These are phyloP conservation scores for Leptinotarsa juncta DNA, from an alignment of 2,888 invertebrate genomes.

Conservation along the genomic window DNA sequence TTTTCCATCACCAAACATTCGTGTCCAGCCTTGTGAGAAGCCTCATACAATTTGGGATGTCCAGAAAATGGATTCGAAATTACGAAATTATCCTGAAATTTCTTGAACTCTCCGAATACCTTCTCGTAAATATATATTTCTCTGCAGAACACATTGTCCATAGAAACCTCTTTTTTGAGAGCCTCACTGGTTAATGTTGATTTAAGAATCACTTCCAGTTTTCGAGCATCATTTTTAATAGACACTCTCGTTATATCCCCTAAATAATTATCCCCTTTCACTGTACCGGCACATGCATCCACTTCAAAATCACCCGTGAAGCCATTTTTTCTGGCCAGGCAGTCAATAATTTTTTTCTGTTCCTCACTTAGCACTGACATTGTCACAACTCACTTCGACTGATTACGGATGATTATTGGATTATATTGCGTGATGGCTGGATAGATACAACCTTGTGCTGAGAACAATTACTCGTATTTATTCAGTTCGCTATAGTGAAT, in stretches of 20 bases:
- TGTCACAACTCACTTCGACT: neutral
- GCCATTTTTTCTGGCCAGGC: slow-evolving; percentile 27
- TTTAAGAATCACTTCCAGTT: slow-evolving; percentile 53
- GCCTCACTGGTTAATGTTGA: slow-evolving; percentile 48
- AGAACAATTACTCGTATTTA: too few relatives aligned
- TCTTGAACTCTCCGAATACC: slow-evolving; percentile 49
- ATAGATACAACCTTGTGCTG: too few relatives aligned
- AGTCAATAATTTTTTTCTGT: slow-evolving; percentile 20
- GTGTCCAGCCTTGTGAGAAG: slow-evolving; percentile 27
- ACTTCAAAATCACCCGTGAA: slow-evolving; percentile 25
- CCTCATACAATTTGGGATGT: slow-evolving; percentile 38
- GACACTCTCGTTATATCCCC: slow-evolving; percentile 46
- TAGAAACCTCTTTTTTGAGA: slow-evolving; percentile 46
- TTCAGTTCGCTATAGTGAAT: too few relatives aligned
- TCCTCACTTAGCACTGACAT: neutral
- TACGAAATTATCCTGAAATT: slow-evolving; percentile 47
- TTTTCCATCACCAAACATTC: slow-evolving; percentile 54
- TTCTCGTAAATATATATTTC: slow-evolving; percentile 55
- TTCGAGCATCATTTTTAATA: slow-evolving; percentile 29
- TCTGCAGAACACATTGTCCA: slow-evolving; percentile 48
- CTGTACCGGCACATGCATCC: slow-evolving; percentile 9
- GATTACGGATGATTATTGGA: neutral
- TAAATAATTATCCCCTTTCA: slow-evolving; percentile 46
- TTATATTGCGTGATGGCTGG: neutral
- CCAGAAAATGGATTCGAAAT: slow-evolving; percentile 22